phyloP scores from a whole-genome alignment of 2,113 vertebrate genomes.

The Upupa epops region DNA sequence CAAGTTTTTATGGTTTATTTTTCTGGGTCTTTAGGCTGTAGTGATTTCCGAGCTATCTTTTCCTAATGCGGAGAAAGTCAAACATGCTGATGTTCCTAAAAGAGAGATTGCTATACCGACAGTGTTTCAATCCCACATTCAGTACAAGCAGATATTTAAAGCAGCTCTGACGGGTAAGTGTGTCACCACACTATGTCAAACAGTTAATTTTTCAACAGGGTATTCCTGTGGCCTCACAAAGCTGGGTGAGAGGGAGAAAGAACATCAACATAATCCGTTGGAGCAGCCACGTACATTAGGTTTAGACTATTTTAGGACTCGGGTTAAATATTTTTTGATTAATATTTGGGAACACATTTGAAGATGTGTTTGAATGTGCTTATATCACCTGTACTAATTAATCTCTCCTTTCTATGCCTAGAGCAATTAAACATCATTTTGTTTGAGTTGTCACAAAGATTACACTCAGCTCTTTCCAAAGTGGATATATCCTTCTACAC shows the following conservation, averaged over 20 bases:
- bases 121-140: constrained; percentile 70
- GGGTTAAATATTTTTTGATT: neutral
- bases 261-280: neutral
- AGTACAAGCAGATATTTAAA: constrained; percentile 77
- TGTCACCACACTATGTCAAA: neutral
- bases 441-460: constrained; percentile 71
- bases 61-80: constrained; percentile 55
- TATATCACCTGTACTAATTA: neutral
- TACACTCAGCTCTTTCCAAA: constrained; percentile 75
- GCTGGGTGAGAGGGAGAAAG: neutral
- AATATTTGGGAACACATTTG: neutral
- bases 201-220: neutral
- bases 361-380: neutral
- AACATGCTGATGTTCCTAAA: constrained; percentile 56
- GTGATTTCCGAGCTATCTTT: constrained; percentile 71
- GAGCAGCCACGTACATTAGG: neutral
- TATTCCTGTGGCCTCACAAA: neutral
- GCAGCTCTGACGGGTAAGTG: constrained; percentile 75
- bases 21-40: constrained; percentile 44
- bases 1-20: neutral
- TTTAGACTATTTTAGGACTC: neutral
- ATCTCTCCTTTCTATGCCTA: constrained; percentile 2
- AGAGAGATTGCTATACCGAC: constrained; percentile 70
- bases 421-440: constrained; percentile 81
- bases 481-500: constrained; percentile 74